Conservation (phyloP, 2,888 invertebrate species). For the Melanophora roralis region DNA sequence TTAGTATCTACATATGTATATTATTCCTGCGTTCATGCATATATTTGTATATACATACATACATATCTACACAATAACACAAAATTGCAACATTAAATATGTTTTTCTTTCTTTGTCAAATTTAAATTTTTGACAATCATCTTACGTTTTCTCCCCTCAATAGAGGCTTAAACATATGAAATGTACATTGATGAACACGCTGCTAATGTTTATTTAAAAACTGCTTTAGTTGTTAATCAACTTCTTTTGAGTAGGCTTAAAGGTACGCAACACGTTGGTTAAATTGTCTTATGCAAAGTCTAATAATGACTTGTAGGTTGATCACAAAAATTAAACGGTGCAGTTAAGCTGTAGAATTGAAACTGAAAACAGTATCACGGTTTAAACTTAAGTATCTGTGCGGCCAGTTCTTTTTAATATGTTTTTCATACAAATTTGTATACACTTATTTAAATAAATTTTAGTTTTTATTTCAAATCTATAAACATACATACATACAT, state of each 20-base stretch:
- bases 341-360: constrained; percentile 29
- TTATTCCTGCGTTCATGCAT: no score
- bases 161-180: neutral
- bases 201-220: neutral
- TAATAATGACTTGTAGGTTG: constrained; percentile 20
- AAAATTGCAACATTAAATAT: no score
- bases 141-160: no score
- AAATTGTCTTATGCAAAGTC: constrained; percentile 12
- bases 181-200: neutral
- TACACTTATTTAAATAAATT: neutral
- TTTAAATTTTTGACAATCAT: no score
- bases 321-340: neutral
- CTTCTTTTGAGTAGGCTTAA: constrained; percentile 37
- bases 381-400: neutral
- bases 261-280: constrained; percentile 42
- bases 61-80: no score
- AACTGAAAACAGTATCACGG: neutral
- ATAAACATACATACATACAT: no score
- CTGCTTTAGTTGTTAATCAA: constrained; percentile 20
- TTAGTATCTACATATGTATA: no score
- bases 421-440: neutral
- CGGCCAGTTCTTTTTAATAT: neutral
- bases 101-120: no score
- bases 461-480: neutral
- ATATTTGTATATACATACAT: no score